Conservation (phyloP, 2,113 vertebrate species). For the Chitala chitala region DNA sequence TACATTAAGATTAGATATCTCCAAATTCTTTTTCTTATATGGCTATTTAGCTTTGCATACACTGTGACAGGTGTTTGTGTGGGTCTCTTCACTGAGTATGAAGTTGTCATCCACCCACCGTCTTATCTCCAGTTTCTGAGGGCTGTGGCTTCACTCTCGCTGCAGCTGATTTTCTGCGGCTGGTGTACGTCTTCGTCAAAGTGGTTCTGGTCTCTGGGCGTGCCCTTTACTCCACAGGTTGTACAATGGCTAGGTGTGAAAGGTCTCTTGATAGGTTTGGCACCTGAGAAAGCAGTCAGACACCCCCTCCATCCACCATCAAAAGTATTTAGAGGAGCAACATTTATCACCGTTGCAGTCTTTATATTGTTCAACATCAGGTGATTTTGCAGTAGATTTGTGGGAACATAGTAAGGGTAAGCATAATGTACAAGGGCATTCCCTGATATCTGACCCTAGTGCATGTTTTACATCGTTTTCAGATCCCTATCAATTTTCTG, state of each 20-base stretch:
- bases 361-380: too few relatives aligned
- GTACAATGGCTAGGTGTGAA: background rate
- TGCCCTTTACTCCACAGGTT: too few relatives aligned
- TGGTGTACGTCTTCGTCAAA: too few relatives aligned
- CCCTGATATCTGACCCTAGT: background rate
- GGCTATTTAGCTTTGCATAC: background rate
- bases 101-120: too few relatives aligned
- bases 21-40: background rate
- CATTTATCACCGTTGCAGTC: too few relatives aligned
- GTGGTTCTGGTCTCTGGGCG: too few relatives aligned
- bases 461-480: background rate
- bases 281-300: background rate
- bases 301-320: too few relatives aligned
- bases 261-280: background rate
- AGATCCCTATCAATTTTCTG: background rate
- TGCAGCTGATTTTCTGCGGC: too few relatives aligned
- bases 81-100: background rate
- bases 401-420: background rate
- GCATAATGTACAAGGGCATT: background rate
- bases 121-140: too few relatives aligned
- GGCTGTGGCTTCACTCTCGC: background rate
- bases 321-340: too few relatives aligned
- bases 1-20: conserved; percentile 2
- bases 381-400: too few relatives aligned
- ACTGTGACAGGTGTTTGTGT: background rate